Evolutionary conservation across 2,888 invertebrate genomes (phyloP), one percentile per base, ranked within the genome.

Genomic region (Tiphia femorata): DNA sequence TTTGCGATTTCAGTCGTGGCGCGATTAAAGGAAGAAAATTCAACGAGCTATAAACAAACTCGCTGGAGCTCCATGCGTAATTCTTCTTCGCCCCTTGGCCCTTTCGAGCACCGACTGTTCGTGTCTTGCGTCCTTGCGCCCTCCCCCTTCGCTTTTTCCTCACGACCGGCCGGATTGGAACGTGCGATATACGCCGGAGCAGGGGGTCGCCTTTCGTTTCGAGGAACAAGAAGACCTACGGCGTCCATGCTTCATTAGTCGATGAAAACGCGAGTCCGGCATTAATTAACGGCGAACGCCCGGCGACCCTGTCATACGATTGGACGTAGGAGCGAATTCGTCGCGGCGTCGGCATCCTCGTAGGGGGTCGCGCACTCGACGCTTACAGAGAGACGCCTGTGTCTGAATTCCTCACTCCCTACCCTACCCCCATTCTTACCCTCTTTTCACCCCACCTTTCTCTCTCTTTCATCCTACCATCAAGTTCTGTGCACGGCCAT

Each of bases 261-360:
- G 53, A 42, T 23, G 29, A 42, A 48, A 54, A 43, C 38, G 38
- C 42, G 40, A 29, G 52, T 52, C 27, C 37, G 42, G 43, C 42
- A 37, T 49, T 54, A 54, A 54, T 48, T 54, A 54, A 54, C 42
- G 47, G 14, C 38, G 35, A 8, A 23, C 16, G 10, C 16, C 12
- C 16, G 16, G 4, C 41, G 46, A 53, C 23, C 40, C 53, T 53
- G 42, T 50, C 50, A 33, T 50, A 33, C 43, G 37, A 51, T 51
- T 38, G 51, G 38, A 44, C 44, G 51, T 41, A 42, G 42, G 25
- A 42, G 35, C 2, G 37, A 49, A 41, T 29, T 43, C 23, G 30
- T 41, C 20, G 14, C 25, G 20, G 20, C 49, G 49, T 41, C 20
- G 41, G 25, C 19, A 30, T 38, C 21, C 16, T 16, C n/a, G n/a